Evolutionary conservation across 1,140 invertebrate genomes (phyloP).

Genomic region (Drosophila arawakana): DNA sequence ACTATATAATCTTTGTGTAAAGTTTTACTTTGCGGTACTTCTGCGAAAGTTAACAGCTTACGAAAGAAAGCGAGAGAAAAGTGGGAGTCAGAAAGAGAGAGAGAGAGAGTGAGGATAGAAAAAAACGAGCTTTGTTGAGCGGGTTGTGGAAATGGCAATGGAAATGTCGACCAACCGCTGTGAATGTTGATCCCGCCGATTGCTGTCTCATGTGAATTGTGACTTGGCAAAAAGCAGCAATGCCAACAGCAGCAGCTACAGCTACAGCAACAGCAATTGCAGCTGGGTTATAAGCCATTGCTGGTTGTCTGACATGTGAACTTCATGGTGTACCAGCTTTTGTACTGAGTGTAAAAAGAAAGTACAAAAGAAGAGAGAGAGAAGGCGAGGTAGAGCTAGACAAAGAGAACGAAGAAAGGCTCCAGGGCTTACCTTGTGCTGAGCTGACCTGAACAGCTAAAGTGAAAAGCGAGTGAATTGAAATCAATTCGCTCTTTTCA

Average conservation of each 20-base stretch:
- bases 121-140: neutral
- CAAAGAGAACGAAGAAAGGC: too few relatives aligned
- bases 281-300: slow-evolving; percentile 50
- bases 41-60: slow-evolving; percentile 38
- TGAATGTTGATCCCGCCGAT: slow-evolving; percentile 36
- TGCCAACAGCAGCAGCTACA: slow-evolving; percentile 4
- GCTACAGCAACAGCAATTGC: slow-evolving; percentile 21
- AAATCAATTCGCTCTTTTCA: too few relatives aligned
- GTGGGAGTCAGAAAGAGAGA: neutral
- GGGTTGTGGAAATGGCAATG: neutral
- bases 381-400: too few relatives aligned
- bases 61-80: neutral
- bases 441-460: too few relatives aligned
- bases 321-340: slow-evolving; percentile 1
- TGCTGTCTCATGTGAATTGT: slow-evolving; percentile 34
- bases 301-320: slow-evolving; percentile 41
- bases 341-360: slow-evolving; percentile 1
- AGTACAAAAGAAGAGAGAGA: slow-evolving; percentile 1
- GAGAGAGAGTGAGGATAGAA: neutral
- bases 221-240: slow-evolving; percentile 23
- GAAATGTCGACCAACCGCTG: slow-evolving; percentile 26
- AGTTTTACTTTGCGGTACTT: slow-evolving; percentile 62
- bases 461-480: too few relatives aligned
- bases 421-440: too few relatives aligned
- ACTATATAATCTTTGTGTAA: slow-evolving; percentile 71